Evolutionary conservation across 2,888 invertebrate genomes (phyloP).

Genomic region (Drosophila mimica): DNA sequence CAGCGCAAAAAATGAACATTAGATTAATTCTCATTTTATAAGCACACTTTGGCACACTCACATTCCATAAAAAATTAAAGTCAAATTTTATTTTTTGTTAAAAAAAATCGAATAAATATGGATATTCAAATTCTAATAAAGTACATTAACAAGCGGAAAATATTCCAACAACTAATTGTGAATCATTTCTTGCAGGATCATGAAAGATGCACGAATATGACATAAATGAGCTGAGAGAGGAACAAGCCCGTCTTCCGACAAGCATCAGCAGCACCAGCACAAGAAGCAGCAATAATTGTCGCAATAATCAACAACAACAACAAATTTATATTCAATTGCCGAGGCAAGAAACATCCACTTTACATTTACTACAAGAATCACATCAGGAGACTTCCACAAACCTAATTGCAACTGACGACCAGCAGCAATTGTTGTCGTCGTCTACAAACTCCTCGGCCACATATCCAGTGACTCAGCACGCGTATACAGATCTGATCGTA

Average conservation of each 20-base stretch:
- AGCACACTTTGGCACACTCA: background rate
- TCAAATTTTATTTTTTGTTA: background rate
- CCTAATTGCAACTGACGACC: constrained; percentile 1
- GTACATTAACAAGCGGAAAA: background rate
- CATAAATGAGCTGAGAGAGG: constrained; percentile 81
- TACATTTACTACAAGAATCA: constrained; percentile 4
- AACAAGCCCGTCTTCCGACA: constrained; percentile 82
- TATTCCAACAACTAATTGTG: background rate
- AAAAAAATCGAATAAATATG: background rate
- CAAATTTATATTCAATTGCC: background rate
- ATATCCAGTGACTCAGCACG: constrained; percentile 37
- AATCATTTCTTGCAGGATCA: constrained; percentile 70
- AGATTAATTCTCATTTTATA: background rate
- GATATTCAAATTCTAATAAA: background rate
- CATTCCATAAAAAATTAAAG: background rate
- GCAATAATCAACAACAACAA: constrained; percentile 10
- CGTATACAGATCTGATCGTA: constrained; percentile 43
- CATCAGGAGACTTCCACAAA: constrained; percentile 30
- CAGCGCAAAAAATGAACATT: background rate
- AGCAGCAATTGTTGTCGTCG: constrained; percentile 2
- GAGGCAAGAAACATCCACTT: constrained; percentile 3
- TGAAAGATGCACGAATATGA: constrained; percentile 85
- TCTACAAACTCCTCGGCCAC: constrained; percentile 8
- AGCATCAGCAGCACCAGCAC: constrained; percentile 37
- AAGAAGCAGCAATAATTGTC: constrained; percentile 21